These are phyloP conservation scores for Lypha dubia DNA, from an alignment of 2,888 invertebrate genomes.

Conservation along the genomic window DNA sequence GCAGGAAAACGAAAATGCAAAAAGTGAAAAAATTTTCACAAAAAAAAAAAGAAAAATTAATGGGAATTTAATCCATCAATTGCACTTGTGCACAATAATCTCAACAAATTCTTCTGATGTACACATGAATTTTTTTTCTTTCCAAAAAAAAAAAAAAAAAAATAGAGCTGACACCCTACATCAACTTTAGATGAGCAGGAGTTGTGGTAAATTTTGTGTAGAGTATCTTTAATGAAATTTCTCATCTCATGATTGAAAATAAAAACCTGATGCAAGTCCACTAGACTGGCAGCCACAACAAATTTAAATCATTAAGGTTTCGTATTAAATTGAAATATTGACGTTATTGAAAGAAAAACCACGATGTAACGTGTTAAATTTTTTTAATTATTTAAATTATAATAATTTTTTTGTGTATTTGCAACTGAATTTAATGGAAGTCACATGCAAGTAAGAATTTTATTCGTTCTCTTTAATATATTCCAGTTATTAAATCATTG, in stretches of 20 bases:
- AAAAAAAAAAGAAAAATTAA: constrained; percentile 53
- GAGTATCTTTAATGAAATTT: no score
- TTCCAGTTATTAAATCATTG: constrained; percentile 54
- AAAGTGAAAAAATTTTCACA: constrained; percentile 26
- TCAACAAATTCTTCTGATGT: constrained; percentile 58
- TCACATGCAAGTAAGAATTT: not conserved
- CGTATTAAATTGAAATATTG: not conserved
- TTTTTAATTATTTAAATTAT: constrained; percentile 47
- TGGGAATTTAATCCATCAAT: constrained; percentile 71
- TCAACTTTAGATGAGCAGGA: no score
- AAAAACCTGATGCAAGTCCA: not conserved
- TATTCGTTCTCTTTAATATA: constrained; percentile 18
- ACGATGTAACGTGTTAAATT: not conserved
- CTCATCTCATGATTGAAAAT: not conserved
- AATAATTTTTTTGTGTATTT: not conserved
- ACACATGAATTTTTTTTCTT: no score
- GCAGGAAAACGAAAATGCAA: constrained; percentile 13
- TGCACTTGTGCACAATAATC: constrained; percentile 71
- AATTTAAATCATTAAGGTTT: no score
- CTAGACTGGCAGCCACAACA: no score
- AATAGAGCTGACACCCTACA: no score
- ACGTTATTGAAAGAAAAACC: not conserved
- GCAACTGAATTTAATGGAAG: constrained; percentile 7
- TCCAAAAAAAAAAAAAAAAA: no score
- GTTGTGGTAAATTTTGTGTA: no score